phyloP scores from a whole-genome alignment of 1,140 invertebrate species.

The Drosophila bipectinata region DNA sequence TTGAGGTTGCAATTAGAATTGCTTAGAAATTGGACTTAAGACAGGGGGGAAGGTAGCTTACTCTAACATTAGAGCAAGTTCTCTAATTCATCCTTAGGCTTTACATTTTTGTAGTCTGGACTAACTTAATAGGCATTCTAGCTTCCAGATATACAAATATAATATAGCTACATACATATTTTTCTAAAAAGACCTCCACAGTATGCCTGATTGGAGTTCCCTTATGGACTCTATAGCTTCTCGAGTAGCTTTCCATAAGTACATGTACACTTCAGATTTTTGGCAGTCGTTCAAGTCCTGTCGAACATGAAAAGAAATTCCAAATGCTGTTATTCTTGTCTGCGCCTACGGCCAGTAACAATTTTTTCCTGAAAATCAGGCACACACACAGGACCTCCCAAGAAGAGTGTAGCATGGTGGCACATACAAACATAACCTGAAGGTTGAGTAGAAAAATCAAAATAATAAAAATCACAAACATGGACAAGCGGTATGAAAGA shows the following conservation, averaged over 20 bases:
- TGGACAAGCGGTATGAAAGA: constrained; percentile 66
- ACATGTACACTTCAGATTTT: neutral
- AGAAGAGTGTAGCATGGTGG: neutral
- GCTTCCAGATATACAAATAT: too few species aligned
- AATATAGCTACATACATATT: neutral
- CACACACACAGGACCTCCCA: constrained; percentile 22
- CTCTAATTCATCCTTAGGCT: too few species aligned
- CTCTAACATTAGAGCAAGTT: neutral
- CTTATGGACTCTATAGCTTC: neutral
- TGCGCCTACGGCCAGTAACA: constrained; percentile 34
- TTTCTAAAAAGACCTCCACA: too few species aligned
- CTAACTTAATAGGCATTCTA: too few species aligned
- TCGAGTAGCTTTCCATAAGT: neutral
- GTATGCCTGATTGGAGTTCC: neutral
- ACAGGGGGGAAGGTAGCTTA: neutral
- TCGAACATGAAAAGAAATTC: constrained; percentile 9
- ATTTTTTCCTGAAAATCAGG: constrained; percentile 5
- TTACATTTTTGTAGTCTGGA: too few species aligned
- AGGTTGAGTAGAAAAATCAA: constrained; percentile 39
- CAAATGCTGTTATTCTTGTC: constrained; percentile 39
- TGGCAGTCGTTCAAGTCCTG: constrained; percentile 11
- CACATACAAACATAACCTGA: constrained; percentile 5
- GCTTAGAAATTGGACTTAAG: neutral
- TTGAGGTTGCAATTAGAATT: neutral
- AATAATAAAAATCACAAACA: constrained; percentile 74